phyloP scores from a whole-genome alignment of 2,888 invertebrate species.

The Malthinus seriepunctatus region DNA sequence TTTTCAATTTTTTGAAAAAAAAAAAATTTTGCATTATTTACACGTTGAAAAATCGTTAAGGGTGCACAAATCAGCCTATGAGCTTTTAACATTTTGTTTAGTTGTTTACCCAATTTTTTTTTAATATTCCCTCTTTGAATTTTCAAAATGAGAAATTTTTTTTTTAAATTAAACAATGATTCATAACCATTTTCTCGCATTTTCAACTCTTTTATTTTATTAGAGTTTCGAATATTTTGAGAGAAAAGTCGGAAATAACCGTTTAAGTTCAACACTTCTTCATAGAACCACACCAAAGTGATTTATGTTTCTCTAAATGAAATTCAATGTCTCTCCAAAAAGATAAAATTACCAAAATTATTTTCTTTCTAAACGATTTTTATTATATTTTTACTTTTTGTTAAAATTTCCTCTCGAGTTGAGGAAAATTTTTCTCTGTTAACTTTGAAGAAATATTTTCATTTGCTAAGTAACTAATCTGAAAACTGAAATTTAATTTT shows the following conservation, averaged over 20 bases:
- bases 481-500: slow-evolving; percentile 12
- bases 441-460: slow-evolving; percentile 3
- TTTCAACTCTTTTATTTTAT: slow-evolving; percentile 1
- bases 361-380: neutral
- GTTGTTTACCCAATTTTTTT: too few relatives aligned
- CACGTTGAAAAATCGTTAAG: too few relatives aligned
- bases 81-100: too few relatives aligned
- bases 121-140: too few relatives aligned
- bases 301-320: slow-evolving; percentile 12
- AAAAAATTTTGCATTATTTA: too few relatives aligned
- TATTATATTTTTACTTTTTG: too few relatives aligned
- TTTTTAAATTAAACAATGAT: too few relatives aligned
- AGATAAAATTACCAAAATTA: slow-evolving; percentile 12
- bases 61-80: too few relatives aligned
- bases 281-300: slow-evolving; percentile 8
- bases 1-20: too few relatives aligned
- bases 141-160: too few relatives aligned
- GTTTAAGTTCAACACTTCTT: slow-evolving; percentile 11
- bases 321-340: slow-evolving; percentile 5
- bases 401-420: too few relatives aligned
- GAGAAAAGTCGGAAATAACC: slow-evolving; percentile 16
- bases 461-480: neutral
- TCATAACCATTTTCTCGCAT: too few relatives aligned
- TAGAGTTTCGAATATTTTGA: slow-evolving; percentile 8
- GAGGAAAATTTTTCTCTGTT: neutral